phyloP scores from a whole-genome alignment of 1,140 invertebrate genomes.

The Leptonema lineaticorne region DNA sequence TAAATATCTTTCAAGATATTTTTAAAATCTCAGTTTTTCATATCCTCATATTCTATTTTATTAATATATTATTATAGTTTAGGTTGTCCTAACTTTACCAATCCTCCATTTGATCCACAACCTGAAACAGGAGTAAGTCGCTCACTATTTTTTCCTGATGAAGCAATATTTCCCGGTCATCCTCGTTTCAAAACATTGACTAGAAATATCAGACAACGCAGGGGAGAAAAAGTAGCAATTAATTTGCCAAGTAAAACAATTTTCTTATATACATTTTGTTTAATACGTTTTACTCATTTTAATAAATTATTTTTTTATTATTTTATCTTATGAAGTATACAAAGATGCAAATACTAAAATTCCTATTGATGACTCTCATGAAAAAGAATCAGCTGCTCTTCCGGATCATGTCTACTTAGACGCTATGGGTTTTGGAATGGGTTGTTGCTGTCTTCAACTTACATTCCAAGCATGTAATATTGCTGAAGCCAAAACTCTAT shows the following conservation, averaged over 20 bases:
- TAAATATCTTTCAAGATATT: too few relatives aligned
- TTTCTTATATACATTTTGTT: neutral
- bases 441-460: constrained; percentile 94
- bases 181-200: constrained; percentile 95
- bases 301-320: neutral
- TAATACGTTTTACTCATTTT: neutral
- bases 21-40: too few relatives aligned
- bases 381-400: constrained; percentile 61
- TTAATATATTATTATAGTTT: constrained; percentile 61
- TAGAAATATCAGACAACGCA: constrained; percentile 85
- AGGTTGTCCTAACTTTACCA: constrained; percentile 87
- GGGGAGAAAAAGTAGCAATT: constrained; percentile 94
- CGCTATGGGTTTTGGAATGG: constrained; percentile 99
- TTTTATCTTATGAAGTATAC: constrained; percentile 67
- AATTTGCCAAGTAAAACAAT: constrained; percentile 82
- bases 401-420: constrained; percentile 95
- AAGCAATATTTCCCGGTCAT: constrained; percentile 91
- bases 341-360: constrained; percentile 85
- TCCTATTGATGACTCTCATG: constrained; percentile 72
- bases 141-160: constrained; percentile 94
- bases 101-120: constrained; percentile 69
- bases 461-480: constrained; percentile 98
- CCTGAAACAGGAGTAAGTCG: constrained; percentile 69
- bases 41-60: constrained; percentile 22
- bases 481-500: constrained; percentile 89